These are phyloP conservation scores for Nannoperca obscura DNA, from an alignment of 2,797 vertebrate species.

Conservation along the genomic window DNA sequence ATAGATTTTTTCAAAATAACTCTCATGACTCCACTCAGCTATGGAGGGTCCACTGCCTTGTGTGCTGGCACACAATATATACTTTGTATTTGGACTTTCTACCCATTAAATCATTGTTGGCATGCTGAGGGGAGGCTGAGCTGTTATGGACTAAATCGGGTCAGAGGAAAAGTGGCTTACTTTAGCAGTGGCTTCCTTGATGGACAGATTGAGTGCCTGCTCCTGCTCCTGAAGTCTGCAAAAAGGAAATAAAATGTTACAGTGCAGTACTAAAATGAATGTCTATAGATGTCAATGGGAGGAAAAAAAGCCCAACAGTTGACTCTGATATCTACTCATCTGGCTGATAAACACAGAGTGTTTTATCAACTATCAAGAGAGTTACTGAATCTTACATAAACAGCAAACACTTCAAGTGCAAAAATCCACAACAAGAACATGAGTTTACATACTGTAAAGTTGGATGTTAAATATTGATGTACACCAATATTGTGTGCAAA, in stretches of 20 bases:
- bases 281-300: conserved; percentile 1
- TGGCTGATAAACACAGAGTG: background rate
- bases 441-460: too few species aligned
- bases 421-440: too few species aligned
- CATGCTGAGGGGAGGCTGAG: conserved; percentile 28
- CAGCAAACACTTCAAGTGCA: background rate
- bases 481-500: background rate
- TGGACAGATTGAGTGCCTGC: conserved; percentile 83
- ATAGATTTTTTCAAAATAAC: conserved; percentile 17
- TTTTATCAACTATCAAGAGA: background rate
- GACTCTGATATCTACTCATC: background rate
- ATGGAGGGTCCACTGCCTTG: conserved; percentile 29
- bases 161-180: conserved; percentile 82
- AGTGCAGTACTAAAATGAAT: background rate
- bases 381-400: background rate
- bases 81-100: conserved; percentile 45
- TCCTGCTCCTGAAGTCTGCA: conserved; percentile 92
- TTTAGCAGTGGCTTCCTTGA: conserved; percentile 90
- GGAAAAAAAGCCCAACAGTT: background rate
- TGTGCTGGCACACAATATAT: conserved; percentile 25
- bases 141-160: conserved; percentile 16
- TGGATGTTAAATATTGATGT: background rate
- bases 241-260: conserved; percentile 46
- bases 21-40: conserved; percentile 19
- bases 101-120: conserved; percentile 34